phyloP scores from a whole-genome alignment of 1,140 invertebrate species.

The Elymnias hypermnestra region DNA sequence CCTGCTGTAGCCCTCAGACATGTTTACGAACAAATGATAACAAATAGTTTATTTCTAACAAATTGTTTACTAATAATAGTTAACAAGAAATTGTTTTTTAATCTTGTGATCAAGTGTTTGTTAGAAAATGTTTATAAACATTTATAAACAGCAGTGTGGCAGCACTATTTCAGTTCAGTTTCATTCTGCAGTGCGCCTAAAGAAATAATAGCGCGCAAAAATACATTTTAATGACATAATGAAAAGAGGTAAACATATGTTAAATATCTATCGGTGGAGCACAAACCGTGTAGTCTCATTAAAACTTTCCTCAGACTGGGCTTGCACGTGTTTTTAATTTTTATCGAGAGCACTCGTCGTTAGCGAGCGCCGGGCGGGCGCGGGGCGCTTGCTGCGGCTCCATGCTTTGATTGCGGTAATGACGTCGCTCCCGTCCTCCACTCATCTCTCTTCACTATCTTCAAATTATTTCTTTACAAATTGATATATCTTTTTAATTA shows the following conservation, averaged over 20 bases:
- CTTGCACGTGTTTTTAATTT: constrained; percentile 76
- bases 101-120: too few species aligned
- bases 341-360: constrained; percentile 74
- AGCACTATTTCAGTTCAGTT: too few species aligned
- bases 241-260: constrained; percentile 7
- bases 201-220: too few species aligned
- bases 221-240: too few species aligned
- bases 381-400: constrained; percentile 47
- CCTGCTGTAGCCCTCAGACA: too few species aligned
- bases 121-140: too few species aligned
- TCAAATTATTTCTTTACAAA: constrained; percentile 63
- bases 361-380: constrained; percentile 29
- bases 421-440: constrained; percentile 54
- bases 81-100: too few species aligned
- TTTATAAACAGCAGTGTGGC: too few species aligned
- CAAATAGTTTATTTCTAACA: too few species aligned
- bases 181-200: too few species aligned
- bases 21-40: too few species aligned
- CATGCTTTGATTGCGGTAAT: constrained; percentile 74
- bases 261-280: constrained; percentile 38
- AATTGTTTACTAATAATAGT: too few species aligned
- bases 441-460: constrained; percentile 59
- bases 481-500: constrained; percentile 63
- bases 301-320: constrained; percentile 74
- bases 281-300: constrained; percentile 68